These are phyloP conservation scores for Caenorhabditis imperialis DNA, from an alignment of 2,888 invertebrate genomes.

Conservation along the genomic window DNA sequence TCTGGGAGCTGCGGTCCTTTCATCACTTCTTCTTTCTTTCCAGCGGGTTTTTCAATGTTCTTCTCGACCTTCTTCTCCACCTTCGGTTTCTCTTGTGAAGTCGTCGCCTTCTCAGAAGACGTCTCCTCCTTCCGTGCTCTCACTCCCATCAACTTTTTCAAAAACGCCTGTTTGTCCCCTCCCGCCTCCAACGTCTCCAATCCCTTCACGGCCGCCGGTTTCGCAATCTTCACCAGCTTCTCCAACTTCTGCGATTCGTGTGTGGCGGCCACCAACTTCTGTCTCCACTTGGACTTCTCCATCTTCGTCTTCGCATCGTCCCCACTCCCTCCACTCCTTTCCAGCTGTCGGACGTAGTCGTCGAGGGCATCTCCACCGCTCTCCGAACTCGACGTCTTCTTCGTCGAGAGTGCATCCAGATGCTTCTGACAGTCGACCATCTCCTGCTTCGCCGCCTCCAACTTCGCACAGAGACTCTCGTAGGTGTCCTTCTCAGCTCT, in stretches of 20 bases:
- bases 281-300: conserved; percentile 66
- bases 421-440: conserved; percentile 58
- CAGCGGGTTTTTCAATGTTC: too few relatives aligned
- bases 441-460: conserved; percentile 57
- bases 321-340: conserved; percentile 45
- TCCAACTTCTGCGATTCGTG: conserved; percentile 65
- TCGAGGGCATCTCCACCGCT: conserved; percentile 56
- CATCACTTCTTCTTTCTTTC: too few relatives aligned
- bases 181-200: conserved; percentile 26
- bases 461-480: conserved; percentile 57
- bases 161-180: conserved; percentile 57
- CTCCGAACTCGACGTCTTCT: conserved; percentile 5
- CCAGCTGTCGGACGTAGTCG: conserved; percentile 60
- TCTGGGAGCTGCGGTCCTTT: neutral
- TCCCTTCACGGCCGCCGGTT: conserved; percentile 61
- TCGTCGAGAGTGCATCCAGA: conserved; percentile 48
- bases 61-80: neutral
- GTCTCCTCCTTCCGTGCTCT: conserved; percentile 15
- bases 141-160: conserved; percentile 62
- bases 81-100: neutral
- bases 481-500: conserved; percentile 59
- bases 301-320: conserved; percentile 66
- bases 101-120: neutral
- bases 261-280: conserved; percentile 60
- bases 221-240: conserved; percentile 68